phyloP scores from a whole-genome alignment of 2,113 vertebrate genomes.

The Nyctibius bracteatus region DNA sequence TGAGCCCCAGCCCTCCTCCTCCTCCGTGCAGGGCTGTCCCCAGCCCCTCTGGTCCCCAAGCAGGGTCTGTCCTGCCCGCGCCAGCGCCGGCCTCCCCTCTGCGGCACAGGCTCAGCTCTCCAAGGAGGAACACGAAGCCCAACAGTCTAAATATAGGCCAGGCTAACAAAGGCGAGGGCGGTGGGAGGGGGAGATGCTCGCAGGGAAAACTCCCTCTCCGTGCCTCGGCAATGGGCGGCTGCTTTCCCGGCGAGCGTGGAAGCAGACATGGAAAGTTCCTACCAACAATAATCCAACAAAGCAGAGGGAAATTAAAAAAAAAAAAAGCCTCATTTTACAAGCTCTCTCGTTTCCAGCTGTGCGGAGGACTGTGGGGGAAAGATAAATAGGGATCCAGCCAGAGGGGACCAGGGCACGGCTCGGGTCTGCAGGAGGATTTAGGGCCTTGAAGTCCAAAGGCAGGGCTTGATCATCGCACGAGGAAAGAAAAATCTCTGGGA shows the following conservation, averaged over 20 bases:
- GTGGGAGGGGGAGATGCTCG: fast-evolving
- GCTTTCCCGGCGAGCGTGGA: neutral
- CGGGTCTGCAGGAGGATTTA: conserved; percentile 10
- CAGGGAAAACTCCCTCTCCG: neutral
- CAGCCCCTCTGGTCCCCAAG: neutral
- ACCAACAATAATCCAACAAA: neutral
- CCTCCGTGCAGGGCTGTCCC: neutral
- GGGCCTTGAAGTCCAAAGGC: neutral
- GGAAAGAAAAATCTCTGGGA: conserved; percentile 26
- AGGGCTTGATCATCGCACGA: neutral
- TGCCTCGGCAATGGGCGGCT: neutral
- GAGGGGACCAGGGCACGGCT: neutral
- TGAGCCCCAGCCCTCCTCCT: neutral
- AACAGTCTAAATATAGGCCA: neutral
- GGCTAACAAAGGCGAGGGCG: neutral
- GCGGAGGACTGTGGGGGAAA: neutral
- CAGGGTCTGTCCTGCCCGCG: neutral
- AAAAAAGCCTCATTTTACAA: neutral
- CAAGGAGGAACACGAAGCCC: neutral
- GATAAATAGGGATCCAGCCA: neutral
- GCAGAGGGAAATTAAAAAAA: neutral
- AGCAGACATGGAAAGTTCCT: neutral
- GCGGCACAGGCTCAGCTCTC: fast-evolving
- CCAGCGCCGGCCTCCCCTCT: neutral
- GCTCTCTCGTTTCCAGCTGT: neutral